Percentiles rank a stretch among this genome's conserved stretches.
phyloP scores from a whole-genome alignment of 2,797 vertebrate genomes.

The Rachycentron canadum region DNA sequence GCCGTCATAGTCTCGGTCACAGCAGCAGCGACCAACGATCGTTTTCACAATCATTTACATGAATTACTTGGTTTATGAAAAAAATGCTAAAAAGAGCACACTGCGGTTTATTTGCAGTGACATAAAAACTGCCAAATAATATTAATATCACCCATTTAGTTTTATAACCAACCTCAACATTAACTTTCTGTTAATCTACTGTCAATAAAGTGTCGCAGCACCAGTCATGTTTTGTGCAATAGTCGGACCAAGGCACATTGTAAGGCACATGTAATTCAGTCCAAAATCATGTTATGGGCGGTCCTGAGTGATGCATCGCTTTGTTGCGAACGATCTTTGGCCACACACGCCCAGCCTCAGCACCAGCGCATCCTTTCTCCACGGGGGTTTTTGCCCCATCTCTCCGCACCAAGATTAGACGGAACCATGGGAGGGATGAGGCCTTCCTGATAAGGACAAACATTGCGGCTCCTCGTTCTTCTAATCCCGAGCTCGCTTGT shows the following conservation, averaged over 20 bases:
- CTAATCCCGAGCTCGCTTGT: conserved; percentile 39
- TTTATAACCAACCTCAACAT: too few relatives aligned
- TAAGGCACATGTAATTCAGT: neutral
- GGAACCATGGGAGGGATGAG: conserved; percentile 35
- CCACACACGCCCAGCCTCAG: conserved; percentile 79
- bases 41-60: neutral
- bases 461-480: conserved; percentile 32
- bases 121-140: too few relatives aligned
- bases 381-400: conserved; percentile 18
- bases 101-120: too few relatives aligned
- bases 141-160: too few relatives aligned
- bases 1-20: neutral
- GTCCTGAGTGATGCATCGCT: conserved; percentile 10
- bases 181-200: too few relatives aligned
- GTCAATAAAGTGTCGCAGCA: too few relatives aligned
- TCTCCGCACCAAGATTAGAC: neutral
- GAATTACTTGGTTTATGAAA: too few relatives aligned
- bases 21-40: rapidly evolving
- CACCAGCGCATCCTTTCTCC: conserved; percentile 70
- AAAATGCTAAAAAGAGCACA: neutral
- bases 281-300: neutral
- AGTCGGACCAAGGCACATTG: too few relatives aligned
- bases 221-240: too few relatives aligned
- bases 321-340: neutral
- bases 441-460: conserved; percentile 38